Evolutionary conservation across 2,797 vertebrate genomes (phyloP).

Genomic region (Gouania willdenowi): DNA sequence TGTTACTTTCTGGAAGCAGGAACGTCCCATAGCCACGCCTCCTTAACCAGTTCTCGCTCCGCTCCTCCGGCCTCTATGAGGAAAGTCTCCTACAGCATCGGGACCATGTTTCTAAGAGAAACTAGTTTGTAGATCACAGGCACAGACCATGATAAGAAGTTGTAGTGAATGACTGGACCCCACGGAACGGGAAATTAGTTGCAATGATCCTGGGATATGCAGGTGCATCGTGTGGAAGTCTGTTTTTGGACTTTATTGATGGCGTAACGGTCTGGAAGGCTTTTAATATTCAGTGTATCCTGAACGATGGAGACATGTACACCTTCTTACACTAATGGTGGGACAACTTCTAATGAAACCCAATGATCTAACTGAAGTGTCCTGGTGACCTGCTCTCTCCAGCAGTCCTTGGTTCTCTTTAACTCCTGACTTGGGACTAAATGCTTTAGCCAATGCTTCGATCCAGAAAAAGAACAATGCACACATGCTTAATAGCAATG

Average conservation of each 20-base stretch:
- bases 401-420: not conserved
- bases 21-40: conserved; percentile 83
- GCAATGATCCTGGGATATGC: conserved; percentile 47
- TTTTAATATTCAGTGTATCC: conserved; percentile 9
- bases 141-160: conserved; percentile 13
- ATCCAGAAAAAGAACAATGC: conserved; percentile 16
- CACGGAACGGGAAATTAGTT: conserved; percentile 15
- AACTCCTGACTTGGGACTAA: not conserved
- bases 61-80: conserved; percentile 87
- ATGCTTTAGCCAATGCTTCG: conserved; percentile 12
- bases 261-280: conserved; percentile 9
- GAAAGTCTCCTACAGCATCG: conserved; percentile 97
- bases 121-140: conserved; percentile 88
- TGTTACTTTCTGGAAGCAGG: conserved; percentile 97
- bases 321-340: too few species aligned
- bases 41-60: conserved; percentile 79
- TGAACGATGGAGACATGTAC: conserved; percentile 9
- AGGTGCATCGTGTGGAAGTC: conserved; percentile 33
- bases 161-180: conserved; percentile 21
- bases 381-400: conserved; percentile 20
- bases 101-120: conserved; percentile 99
- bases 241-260: conserved; percentile 28
- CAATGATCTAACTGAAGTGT: conserved; percentile 24
- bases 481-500: conserved; percentile 22
- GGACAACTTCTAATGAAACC: too few species aligned